These are phyloP conservation scores for Enteromius trimaculatus DNA, from an alignment of 2,797 vertebrate species.

Conservation along the genomic window DNA sequence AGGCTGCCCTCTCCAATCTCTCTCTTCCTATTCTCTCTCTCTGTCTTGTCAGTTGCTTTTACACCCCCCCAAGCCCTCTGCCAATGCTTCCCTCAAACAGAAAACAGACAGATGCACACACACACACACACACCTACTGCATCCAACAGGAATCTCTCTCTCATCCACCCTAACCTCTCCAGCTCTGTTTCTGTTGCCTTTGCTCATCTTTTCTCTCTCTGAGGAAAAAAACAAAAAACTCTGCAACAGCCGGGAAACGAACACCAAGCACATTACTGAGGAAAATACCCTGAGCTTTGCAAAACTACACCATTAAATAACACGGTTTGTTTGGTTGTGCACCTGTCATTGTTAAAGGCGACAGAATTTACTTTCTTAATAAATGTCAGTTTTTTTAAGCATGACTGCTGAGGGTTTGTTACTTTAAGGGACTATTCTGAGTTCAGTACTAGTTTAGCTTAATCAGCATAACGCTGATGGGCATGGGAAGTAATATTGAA, in stretches of 20 bases:
- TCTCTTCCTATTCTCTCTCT: slow-evolving; percentile 53
- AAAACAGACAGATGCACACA: slow-evolving; percentile 49
- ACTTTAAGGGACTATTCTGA: not conserved
- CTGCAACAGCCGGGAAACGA: slow-evolving; percentile 6
- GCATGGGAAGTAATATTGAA: not conserved
- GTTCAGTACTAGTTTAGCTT: not conserved
- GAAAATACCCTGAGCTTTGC: slow-evolving; percentile 34
- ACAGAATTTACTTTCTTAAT: slow-evolving; percentile 9
- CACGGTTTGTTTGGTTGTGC: not conserved
- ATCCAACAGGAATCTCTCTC: slow-evolving; percentile 15
- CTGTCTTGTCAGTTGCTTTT: slow-evolving; percentile 47
- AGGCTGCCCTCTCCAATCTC: slow-evolving; percentile 57
- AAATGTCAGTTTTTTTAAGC: slow-evolving; percentile 1
- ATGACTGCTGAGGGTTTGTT: not conserved
- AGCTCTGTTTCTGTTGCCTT: not conserved
- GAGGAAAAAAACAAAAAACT: not conserved
- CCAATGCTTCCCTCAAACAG: slow-evolving; percentile 52
- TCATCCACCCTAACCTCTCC: slow-evolving; percentile 8
- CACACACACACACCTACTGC: slow-evolving; percentile 2
- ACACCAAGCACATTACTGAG: slow-evolving; percentile 21
- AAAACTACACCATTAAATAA: slow-evolving; percentile 32
- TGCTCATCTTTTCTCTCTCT: not conserved
- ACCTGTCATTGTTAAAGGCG: not conserved
- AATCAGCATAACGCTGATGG: not conserved
- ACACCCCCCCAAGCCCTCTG: slow-evolving; percentile 47